phyloP scores from a whole-genome alignment of 2,113 vertebrate species.

The Gila orcuttii region DNA sequence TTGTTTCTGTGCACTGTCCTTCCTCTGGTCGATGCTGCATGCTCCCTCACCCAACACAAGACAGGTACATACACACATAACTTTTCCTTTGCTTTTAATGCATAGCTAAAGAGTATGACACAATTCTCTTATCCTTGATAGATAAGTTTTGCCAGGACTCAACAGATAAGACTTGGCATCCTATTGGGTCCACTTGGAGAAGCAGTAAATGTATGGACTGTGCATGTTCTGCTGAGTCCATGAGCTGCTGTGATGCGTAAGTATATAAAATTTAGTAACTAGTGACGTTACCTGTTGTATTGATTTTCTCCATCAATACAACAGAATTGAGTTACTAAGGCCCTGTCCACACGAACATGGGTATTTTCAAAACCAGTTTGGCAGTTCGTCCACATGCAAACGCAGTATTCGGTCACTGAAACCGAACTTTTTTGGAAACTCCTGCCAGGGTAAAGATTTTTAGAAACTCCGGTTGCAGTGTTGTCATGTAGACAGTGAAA shows the following conservation, averaged over 20 bases:
- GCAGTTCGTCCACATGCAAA: too few species aligned
- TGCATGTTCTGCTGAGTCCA: background rate
- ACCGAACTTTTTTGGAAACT: too few species aligned
- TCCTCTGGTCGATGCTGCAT: background rate
- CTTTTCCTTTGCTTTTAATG: background rate
- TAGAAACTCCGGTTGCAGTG: too few species aligned
- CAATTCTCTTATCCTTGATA: background rate
- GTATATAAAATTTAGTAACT: background rate
- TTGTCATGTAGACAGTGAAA: too few species aligned
- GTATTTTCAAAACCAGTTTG: too few species aligned
- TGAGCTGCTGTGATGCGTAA: conserved; percentile 12
- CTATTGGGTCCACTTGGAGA: conserved; percentile 32
- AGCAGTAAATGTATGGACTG: conserved; percentile 36
- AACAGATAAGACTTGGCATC: conserved; percentile 30
- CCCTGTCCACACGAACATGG: too few species aligned
- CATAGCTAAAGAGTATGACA: background rate
- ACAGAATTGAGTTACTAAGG: background rate
- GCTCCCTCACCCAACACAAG: accelerated
- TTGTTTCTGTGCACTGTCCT: conserved; percentile 25
- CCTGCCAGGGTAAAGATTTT: too few species aligned
- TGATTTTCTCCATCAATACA: background rate
- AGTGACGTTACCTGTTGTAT: background rate
- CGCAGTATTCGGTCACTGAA: too few species aligned
- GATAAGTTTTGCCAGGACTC: background rate
- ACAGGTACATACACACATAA: background rate